Conservation (phyloP, 2,888 invertebrate genomes). For the Acheta domesticus region DNA sequence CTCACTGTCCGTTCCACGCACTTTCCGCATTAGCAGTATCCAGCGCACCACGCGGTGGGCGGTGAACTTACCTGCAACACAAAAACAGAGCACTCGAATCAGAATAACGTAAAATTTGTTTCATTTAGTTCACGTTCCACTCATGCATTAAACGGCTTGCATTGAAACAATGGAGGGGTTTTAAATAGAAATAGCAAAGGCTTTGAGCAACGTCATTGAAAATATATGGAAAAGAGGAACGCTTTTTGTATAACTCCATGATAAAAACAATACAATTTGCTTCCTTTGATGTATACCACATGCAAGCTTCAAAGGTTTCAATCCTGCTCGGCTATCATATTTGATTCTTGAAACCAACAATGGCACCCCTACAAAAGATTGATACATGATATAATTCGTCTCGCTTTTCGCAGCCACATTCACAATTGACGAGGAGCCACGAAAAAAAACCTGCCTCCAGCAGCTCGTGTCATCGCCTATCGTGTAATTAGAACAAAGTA, state of each 20-base stretch:
- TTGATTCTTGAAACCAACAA: background rate
- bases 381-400: background rate
- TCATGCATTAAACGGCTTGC: background rate
- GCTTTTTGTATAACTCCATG: background rate
- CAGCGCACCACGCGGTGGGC: background rate
- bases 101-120: background rate
- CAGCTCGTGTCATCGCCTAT: too few species aligned
- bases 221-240: background rate
- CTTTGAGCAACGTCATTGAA: background rate
- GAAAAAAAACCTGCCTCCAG: too few species aligned
- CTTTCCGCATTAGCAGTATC: background rate
- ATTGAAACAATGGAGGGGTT: background rate
- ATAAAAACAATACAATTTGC: slow-evolving; percentile 4
- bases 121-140: background rate
- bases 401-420: too few species aligned
- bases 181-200: background rate
- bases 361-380: background rate
- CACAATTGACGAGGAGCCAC: too few species aligned
- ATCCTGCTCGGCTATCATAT: background rate
- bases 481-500: too few species aligned
- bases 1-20: background rate
- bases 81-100: background rate
- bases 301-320: background rate
- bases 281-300: background rate
- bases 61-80: background rate